phyloP scores from a whole-genome alignment of 2,113 vertebrate genomes.

The Prolemur simus region DNA sequence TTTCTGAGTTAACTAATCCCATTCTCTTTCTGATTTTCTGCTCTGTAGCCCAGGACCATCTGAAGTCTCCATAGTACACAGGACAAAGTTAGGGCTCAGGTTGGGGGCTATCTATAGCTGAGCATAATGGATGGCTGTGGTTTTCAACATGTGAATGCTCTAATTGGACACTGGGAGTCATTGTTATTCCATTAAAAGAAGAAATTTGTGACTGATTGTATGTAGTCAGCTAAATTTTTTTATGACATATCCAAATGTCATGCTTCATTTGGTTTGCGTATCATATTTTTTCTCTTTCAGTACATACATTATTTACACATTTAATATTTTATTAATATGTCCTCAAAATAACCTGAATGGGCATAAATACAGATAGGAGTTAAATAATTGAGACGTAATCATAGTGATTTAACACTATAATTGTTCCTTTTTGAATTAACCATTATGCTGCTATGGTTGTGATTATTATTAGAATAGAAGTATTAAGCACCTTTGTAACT shows the following conservation, averaged over 20 bases:
- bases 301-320: background rate
- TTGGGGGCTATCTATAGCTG: background rate
- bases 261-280: conserved; percentile 33
- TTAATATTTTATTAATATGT: conserved; percentile 45
- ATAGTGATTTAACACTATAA: background rate
- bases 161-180: background rate
- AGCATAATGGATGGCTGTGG: background rate
- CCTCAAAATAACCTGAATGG: conserved; percentile 28
- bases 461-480: background rate
- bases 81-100: background rate
- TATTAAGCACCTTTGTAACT: background rate
- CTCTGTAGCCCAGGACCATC: background rate
- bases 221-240: background rate
- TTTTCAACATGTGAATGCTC: background rate
- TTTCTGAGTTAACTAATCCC: background rate
- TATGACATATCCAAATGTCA: background rate
- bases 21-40: background rate
- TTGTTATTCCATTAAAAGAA: conserved; percentile 22
- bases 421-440: conserved; percentile 8
- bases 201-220: background rate
- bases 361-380: background rate
- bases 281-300: background rate
- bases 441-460: background rate
- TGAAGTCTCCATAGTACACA: background rate
- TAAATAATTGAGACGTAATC: conserved; percentile 28